Percentiles rank a stretch among this genome's conserved stretches.
Conservation (phyloP, 2,113 vertebrate species). For the Oceanodroma tethys region DNA sequence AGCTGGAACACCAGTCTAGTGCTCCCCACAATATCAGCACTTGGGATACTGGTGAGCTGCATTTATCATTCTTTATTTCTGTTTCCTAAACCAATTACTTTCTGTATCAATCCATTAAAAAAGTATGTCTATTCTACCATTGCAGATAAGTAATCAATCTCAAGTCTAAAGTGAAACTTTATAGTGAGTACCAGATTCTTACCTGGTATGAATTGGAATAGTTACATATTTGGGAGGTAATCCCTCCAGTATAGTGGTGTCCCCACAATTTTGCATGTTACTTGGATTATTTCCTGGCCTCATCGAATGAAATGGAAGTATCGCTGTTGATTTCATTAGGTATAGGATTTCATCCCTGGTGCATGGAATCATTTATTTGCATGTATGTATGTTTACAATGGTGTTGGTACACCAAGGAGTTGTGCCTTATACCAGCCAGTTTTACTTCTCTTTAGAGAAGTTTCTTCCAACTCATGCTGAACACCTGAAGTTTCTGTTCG, state of each 20-base stretch:
- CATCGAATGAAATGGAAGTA: not conserved
- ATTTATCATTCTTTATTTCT: slow-evolving; percentile 67
- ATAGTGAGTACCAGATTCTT: not conserved
- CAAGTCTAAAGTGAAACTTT: not conserved
- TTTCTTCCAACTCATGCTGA: not conserved
- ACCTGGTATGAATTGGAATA: not conserved
- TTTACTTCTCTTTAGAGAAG: not conserved
- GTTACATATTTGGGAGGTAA: not conserved
- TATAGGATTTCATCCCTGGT: not conserved
- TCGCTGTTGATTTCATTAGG: not conserved
- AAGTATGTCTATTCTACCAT: not conserved
- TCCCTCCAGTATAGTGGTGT: not conserved
- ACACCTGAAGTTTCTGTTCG: not conserved
- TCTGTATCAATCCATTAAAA: not conserved
- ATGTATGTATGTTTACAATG: not conserved
- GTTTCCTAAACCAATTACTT: slow-evolving; percentile 33
- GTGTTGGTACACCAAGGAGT: not conserved
- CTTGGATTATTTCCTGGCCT: not conserved
- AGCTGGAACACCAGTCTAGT: slow-evolving; percentile 98
- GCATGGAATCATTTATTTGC: not conserved
- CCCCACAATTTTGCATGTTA: not conserved
- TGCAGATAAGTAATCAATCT: not conserved
- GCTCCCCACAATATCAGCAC: slow-evolving; percentile 97
- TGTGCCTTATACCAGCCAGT: not conserved
- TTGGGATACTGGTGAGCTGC: slow-evolving; percentile 93